Evolutionary conservation across 2,888 invertebrate species (phyloP).

Genomic region (Furcula furcula): DNA sequence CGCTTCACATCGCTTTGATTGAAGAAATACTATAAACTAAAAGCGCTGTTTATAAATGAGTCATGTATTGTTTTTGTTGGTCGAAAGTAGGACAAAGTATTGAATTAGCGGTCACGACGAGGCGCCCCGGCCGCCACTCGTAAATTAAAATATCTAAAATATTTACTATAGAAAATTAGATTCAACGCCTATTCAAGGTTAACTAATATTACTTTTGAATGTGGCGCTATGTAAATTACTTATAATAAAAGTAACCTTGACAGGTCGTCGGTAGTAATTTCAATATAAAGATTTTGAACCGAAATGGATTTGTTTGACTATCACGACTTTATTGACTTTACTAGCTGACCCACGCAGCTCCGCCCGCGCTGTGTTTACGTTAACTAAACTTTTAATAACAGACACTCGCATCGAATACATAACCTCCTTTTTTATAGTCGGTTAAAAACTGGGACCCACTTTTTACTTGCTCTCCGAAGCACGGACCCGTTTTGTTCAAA

Average conservation of each 20-base stretch:
- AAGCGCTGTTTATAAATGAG: background rate
- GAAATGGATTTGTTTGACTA: too few relatives aligned
- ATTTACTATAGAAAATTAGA: constrained; percentile 7
- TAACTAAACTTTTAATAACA: too few relatives aligned
- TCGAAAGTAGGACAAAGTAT: constrained; percentile 8
- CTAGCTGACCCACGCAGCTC: too few relatives aligned
- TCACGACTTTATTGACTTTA: too few relatives aligned
- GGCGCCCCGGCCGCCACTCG: too few relatives aligned
- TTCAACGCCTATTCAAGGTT: constrained; percentile 14
- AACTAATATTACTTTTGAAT: constrained; percentile 13
- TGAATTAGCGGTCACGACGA: constrained; percentile 1
- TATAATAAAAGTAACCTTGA: constrained; percentile 16
- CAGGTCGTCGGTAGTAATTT: constrained; percentile 6
- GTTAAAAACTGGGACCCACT: too few relatives aligned
- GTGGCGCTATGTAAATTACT: constrained; percentile 14
- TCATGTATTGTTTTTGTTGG: background rate
- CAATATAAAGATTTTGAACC: too few relatives aligned
- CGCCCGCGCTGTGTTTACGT: too few relatives aligned
- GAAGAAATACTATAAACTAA: background rate
- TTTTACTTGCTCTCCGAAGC: too few relatives aligned
- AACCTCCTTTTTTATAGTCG: too few relatives aligned
- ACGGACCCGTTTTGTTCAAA: too few relatives aligned
- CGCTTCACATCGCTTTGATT: background rate
- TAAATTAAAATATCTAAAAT: constrained; percentile 7
- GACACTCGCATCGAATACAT: too few relatives aligned